Conservation (phyloP, 2,797 vertebrate genomes). For the Poecilia velifera region DNA sequence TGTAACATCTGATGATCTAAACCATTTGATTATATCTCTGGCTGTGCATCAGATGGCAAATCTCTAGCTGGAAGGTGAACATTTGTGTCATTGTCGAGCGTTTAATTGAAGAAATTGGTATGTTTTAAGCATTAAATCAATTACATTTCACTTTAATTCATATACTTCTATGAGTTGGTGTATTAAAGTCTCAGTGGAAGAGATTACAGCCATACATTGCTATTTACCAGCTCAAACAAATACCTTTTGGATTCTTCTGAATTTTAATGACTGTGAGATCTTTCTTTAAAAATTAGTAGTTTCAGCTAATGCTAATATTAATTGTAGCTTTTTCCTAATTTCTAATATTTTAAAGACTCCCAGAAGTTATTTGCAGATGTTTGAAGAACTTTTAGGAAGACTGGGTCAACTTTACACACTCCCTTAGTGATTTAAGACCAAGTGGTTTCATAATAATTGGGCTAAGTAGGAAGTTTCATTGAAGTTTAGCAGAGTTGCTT, state of each 20-base stretch:
- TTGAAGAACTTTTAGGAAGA: background rate
- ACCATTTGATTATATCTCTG: background rate
- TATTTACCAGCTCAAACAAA: background rate
- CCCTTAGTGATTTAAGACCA: background rate
- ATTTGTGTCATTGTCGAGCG: too few species aligned
- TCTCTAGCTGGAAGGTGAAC: background rate
- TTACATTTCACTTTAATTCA: background rate
- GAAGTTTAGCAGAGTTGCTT: constrained; percentile 6
- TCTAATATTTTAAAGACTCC: background rate
- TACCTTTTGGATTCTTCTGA: background rate
- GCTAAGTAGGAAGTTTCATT: constrained; percentile 7
- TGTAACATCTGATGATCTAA: background rate
- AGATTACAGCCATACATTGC: background rate
- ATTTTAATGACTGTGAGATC: background rate
- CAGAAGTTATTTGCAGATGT: background rate
- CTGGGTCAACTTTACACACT: background rate
- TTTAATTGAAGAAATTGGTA: background rate
- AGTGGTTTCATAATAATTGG: background rate
- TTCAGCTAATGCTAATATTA: background rate
- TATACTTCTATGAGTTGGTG: background rate
- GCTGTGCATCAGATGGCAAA: background rate
- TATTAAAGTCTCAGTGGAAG: background rate
- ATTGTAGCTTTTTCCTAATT: background rate
- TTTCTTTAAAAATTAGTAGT: background rate
- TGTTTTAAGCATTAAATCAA: background rate